Evolutionary conservation across 2,888 invertebrate genomes (phyloP), one percentile per base, ranked within the genome.

Genomic region (Phengaris arion): DNA sequence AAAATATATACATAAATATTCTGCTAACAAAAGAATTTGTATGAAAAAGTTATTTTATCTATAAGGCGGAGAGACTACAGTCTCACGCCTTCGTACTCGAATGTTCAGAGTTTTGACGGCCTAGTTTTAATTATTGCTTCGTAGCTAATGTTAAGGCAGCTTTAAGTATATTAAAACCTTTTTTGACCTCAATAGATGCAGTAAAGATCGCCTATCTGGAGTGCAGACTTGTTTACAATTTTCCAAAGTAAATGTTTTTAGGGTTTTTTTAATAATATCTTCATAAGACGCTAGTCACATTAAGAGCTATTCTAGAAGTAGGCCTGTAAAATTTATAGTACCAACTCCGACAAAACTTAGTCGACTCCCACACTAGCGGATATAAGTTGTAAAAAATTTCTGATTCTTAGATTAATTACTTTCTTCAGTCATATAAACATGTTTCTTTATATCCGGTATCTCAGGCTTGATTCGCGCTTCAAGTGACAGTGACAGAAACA

Each of bases 11-110:
- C 81, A 84, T 86, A 87, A 85, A 84, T 79, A 81, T 77, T 80
- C 80, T 81, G 80, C 80, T 82, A 81, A 87, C 89, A 89, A 88
- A 86, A 83, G 83, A 81, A 83, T 82, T 86, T 85, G 86, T 86
- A 82, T 84, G 79, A 83, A 77, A 74, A 76, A 78, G 76, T 76
- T 78, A 76, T 75, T 77, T 75, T 74, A 78, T 76, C 74, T 76
- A 75, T 78, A 79, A 75, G 76, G 74, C 79, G 78, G 10, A 48
- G 64, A 64, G 70, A 45, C 72, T 51, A 48, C 45, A 64, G 70
- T 54, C 72, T 22, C 72, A 72, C 72, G 72, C 72, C 35, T 54
- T 52, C 35, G 22, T 54, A 45, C 72, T 72, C 72, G 13, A 72
- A 72, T n/a, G 52, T 35, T 2, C 12, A 72, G 72, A 54, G 52